phyloP scores from a whole-genome alignment of 2,113 vertebrate genomes.

The Alethe castanea region DNA sequence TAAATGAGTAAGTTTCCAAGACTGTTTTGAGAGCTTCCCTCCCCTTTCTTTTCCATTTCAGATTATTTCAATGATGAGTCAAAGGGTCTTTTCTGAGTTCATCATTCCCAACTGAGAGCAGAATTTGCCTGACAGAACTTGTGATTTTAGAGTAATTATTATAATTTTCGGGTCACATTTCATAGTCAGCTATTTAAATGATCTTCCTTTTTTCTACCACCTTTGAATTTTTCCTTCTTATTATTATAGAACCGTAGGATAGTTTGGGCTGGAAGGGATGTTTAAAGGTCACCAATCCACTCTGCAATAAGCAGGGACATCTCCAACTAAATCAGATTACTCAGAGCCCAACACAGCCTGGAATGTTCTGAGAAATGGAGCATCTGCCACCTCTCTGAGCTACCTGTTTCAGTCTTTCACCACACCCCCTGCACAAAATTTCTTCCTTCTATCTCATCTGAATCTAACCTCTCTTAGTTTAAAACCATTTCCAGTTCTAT shows the following conservation, averaged over 20 bases:
- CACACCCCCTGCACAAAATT: not conserved
- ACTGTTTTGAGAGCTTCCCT: not conserved
- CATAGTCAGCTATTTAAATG: not conserved
- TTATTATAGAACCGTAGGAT: not conserved
- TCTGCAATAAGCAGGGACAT: not conserved
- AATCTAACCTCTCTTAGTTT: not conserved
- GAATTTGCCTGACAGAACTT: not conserved
- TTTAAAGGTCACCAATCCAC: not conserved
- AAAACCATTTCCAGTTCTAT: not conserved
- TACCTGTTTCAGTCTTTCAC: not conserved
- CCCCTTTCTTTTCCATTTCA: not conserved
- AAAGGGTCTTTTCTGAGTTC: not conserved
- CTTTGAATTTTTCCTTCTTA: not conserved
- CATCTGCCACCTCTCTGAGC: not conserved
- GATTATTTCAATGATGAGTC: not conserved
- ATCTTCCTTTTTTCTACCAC: not conserved
- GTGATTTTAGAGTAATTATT: not conserved
- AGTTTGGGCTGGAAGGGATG: not conserved
- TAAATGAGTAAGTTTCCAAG: not conserved
- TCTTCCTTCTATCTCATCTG: not conserved
- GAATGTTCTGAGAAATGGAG: not conserved
- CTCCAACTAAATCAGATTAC: not conserved
- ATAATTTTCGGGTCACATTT: not conserved
- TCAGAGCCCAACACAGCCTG: fast-evolving
- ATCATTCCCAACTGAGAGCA: not conserved